Percentiles rank a stretch among this genome's conserved stretches.
Evolutionary conservation across 2,797 vertebrate genomes (phyloP).

Genomic region (Acanthurus lineatus): DNA sequence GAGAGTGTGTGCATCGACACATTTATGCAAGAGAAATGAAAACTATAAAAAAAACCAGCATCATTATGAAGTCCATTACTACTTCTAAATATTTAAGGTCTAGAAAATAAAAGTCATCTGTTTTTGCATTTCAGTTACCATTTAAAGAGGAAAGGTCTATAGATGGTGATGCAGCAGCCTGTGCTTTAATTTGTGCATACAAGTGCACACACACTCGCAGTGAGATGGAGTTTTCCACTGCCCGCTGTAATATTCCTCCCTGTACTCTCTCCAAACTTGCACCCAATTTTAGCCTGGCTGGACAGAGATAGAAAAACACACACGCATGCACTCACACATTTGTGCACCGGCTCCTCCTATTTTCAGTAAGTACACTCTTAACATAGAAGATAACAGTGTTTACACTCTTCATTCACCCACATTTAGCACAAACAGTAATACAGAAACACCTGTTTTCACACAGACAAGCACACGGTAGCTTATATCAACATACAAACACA

Average conservation of each 20-base stretch:
- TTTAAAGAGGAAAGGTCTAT: slow-evolving; percentile 43
- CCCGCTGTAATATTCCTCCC: slow-evolving; percentile 80
- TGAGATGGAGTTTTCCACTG: slow-evolving; percentile 80
- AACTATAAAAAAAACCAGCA: neutral
- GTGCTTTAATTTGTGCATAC: slow-evolving; percentile 14
- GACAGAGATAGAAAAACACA: slow-evolving; percentile 58
- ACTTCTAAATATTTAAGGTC: slow-evolving; percentile 1
- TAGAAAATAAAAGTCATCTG: slow-evolving; percentile 36
- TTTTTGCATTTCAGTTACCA: slow-evolving; percentile 33
- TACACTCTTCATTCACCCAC: slow-evolving; percentile 29
- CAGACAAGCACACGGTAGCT: slow-evolving; percentile 2
- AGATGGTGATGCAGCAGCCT: slow-evolving; percentile 27
- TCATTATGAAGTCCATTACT: slow-evolving; percentile 15
- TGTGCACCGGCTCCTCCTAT: neutral
- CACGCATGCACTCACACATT: slow-evolving; percentile 19
- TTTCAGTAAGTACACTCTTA: slow-evolving; percentile 11
- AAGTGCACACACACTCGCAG: slow-evolving; percentile 25
- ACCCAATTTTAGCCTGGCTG: slow-evolving; percentile 50
- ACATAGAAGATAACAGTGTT: slow-evolving; percentile 49
- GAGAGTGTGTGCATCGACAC: slow-evolving; percentile 9
- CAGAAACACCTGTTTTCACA: slow-evolving; percentile 54
- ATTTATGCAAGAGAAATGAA: slow-evolving; percentile 44
- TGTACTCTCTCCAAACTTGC: slow-evolving; percentile 62
- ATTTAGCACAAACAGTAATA: slow-evolving; percentile 21
- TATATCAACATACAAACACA: slow-evolving; percentile 1